A percentile compares a stretch with the other conserved stretches of the same genome.
Conservation (phyloP, 1,140 invertebrate species). For the Drosophila arizonae region DNA sequence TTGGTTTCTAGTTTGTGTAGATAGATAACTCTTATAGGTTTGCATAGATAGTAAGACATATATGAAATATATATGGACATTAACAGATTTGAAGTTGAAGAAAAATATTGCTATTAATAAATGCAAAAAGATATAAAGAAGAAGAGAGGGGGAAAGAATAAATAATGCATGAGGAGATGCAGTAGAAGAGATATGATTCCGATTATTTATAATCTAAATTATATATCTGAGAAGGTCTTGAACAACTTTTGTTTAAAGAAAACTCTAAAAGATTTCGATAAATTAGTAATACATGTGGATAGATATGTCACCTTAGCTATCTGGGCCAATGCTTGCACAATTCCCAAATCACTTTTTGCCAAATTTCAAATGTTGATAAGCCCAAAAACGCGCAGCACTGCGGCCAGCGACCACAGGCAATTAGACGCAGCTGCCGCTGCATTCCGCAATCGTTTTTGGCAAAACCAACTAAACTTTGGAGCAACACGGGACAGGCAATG, state of each 20-base stretch:
- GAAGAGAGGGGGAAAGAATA: background rate
- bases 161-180: background rate
- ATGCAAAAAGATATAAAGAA: background rate
- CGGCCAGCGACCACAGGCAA: constrained; percentile 11
- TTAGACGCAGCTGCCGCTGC: constrained; percentile 39
- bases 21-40: background rate
- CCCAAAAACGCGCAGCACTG: background rate
- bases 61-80: no score
- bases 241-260: background rate
- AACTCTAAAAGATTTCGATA: background rate
- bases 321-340: constrained; percentile 5
- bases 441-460: constrained; percentile 27
- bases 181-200: no score
- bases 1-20: background rate
- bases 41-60: background rate
- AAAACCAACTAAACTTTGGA: constrained; percentile 50
- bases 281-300: background rate
- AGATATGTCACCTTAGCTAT: background rate
- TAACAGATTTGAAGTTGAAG: no score
- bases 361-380: background rate
- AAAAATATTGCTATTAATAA: background rate
- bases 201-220: background rate
- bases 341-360: background rate
- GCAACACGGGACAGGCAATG: background rate
- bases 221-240: background rate